phyloP scores from a whole-genome alignment of 2,113 vertebrate genomes.

The Tychaedon coryphoeus region DNA sequence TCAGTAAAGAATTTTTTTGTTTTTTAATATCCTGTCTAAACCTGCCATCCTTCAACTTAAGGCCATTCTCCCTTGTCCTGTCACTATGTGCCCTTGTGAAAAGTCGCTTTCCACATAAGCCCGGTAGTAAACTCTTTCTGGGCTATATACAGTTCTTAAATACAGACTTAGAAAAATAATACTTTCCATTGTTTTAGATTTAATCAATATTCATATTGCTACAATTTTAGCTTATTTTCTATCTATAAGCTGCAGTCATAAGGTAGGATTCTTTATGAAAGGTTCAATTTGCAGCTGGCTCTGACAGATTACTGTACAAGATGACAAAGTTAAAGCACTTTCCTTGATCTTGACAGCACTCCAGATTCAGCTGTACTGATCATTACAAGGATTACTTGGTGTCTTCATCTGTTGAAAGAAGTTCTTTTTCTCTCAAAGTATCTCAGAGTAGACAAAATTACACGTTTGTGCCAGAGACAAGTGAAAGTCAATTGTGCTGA shows the following conservation, averaged over 20 bases:
- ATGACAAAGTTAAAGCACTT: background rate
- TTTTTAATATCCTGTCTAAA: background rate
- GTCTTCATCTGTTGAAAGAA: background rate
- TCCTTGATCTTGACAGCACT: background rate
- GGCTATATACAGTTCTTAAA: background rate
- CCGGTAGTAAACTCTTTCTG: background rate
- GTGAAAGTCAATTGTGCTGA: background rate
- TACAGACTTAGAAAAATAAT: background rate
- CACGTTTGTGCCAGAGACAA: background rate
- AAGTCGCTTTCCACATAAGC: background rate
- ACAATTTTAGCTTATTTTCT: background rate
- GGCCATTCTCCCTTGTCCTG: background rate
- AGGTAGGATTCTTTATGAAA: background rate
- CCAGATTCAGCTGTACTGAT: background rate
- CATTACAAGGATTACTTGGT: background rate
- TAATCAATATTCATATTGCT: background rate
- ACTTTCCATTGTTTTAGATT: background rate
- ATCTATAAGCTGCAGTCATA: background rate
- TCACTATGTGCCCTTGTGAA: background rate
- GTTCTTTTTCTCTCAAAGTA: background rate
- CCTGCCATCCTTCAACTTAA: background rate
- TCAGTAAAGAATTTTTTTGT: background rate
- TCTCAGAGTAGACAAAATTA: background rate
- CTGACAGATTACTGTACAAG: background rate
- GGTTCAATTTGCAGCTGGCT: background rate